Evolutionary conservation across 2,888 invertebrate species (phyloP), one percentile per base, ranked within the genome.

Genomic region (Stenichneumon culpator): DNA sequence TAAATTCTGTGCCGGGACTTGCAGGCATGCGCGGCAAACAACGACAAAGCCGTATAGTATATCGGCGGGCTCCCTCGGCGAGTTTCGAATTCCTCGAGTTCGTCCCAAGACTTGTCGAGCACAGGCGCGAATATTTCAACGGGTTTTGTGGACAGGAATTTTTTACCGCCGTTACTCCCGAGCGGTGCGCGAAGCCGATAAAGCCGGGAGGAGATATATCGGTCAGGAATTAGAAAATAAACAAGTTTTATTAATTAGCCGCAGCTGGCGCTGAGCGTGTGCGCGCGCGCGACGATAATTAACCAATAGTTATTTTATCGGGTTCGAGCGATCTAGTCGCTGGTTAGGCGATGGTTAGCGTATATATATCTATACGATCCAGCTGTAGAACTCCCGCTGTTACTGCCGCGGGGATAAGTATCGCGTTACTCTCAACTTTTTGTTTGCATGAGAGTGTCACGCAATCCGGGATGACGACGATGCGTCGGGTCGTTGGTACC

Each of bases 261-360:
- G 79, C 83, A 83, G 70, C 84, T 70, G 25, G 77, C 70, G 65
- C 39, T 52, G 67, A 50, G 39, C 82, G 39, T 63, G 82, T 67
- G 77, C 22, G 16, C 28, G 32, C 28, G 82, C 50, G 22, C 11
- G 57, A 70, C 72, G 50, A 77, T 84, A 74, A 84, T 81, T 77
- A 84, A 84, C 84, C 81, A 81, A 72, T 84, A 65, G 72, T 77
- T 84, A 81, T 81, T 75, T 84, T 81, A 84, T 84, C 84, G 81
- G 25, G 5, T 50, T 72, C 70, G 69, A 39, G 73, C 72, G 73
- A 83, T 83, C 79, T 79, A 60, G 67, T 25, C 50, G 50, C 25
- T 68, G 47, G 25, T 67, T 73, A 54, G 72, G 25, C 44, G 44
- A 47, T 16, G 14, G 16, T 47, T 47, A 25, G 28, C 78, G 28